A percentile compares a stretch with the other conserved stretches of the same genome.
These are phyloP conservation scores for Platysternon megacephalum DNA, from an alignment of 2,113 vertebrate genomes.

Conservation along the genomic window DNA sequence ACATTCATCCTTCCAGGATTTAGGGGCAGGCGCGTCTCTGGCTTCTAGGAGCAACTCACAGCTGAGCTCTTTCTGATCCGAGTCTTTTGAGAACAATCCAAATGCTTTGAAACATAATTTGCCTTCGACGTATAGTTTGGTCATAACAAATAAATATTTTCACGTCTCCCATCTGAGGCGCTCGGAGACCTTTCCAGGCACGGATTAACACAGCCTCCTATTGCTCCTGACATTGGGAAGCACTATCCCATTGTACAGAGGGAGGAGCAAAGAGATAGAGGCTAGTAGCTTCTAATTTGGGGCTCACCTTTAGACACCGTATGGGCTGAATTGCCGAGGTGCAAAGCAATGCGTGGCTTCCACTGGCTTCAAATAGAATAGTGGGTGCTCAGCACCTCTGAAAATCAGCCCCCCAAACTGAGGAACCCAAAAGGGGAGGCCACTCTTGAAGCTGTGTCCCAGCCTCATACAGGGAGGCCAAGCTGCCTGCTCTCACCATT, in stretches of 20 bases:
- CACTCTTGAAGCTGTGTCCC: not conserved
- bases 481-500: not conserved
- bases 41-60: not conserved
- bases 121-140: not conserved
- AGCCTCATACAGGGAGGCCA: not conserved
- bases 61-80: not conserved
- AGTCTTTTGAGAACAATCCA: not conserved
- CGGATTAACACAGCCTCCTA: not conserved
- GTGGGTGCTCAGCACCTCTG: not conserved
- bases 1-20: not conserved
- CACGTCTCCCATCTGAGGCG: not conserved
- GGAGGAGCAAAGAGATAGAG: not conserved
- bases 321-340: no score
- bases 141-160: not conserved
- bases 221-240: not conserved
- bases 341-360: not conserved
- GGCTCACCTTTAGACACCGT: not conserved
- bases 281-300: not conserved
- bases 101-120: not conserved
- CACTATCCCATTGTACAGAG: not conserved
- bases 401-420: not conserved
- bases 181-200: not conserved
- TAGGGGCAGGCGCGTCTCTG: no score
- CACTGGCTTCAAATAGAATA: not conserved
- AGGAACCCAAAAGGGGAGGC: not conserved